phyloP scores from a whole-genome alignment of 2,113 vertebrate genomes.

The Trochalopteron elliotii region DNA sequence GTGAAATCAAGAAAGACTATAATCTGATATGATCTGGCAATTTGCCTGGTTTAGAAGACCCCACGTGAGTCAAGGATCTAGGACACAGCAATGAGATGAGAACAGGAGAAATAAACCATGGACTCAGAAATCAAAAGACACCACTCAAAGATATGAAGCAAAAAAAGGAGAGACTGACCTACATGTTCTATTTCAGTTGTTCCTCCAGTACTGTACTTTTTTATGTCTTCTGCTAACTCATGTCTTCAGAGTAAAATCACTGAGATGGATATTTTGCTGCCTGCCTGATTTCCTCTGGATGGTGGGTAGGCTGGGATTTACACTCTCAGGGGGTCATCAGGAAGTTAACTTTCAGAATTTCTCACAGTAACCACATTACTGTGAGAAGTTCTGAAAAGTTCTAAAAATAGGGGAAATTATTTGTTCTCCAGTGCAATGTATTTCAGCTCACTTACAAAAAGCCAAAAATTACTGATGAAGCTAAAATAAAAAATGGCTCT shows the following conservation, averaged over 20 bases:
- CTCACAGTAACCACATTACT: not conserved
- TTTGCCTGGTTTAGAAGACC: slow-evolving; percentile 17
- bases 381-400: not conserved
- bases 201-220: not conserved
- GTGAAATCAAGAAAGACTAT: slow-evolving; percentile 37
- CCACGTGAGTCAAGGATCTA: not conserved
- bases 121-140: not conserved
- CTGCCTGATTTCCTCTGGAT: not conserved
- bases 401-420: not conserved
- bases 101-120: not conserved
- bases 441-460: not conserved
- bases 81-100: not conserved
- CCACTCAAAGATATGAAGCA: not conserved
- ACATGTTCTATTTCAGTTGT: not conserved
- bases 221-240: not conserved
- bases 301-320: not conserved
- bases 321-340: not conserved
- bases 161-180: not conserved
- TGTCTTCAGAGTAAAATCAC: not conserved
- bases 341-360: too few species aligned
- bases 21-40: slow-evolving; percentile 6
- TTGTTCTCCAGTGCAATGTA: not conserved
- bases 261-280: not conserved
- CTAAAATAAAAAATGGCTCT: not conserved
- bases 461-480: not conserved